phyloP scores from a whole-genome alignment of 2,888 invertebrate genomes.

The Dendrolimus pini region DNA sequence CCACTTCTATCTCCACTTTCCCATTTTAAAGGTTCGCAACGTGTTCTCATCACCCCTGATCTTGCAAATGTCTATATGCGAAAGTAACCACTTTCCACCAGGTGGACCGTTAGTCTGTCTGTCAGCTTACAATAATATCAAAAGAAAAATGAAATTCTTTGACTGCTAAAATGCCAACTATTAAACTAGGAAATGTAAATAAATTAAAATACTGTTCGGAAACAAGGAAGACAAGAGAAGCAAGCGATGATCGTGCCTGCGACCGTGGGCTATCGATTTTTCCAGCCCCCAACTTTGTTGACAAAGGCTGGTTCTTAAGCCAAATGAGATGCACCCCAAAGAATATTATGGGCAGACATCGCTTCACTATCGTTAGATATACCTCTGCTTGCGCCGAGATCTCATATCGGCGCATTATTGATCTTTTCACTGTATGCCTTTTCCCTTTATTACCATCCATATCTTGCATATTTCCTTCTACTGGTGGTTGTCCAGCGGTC shows the following conservation, averaged over 20 bases:
- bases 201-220: constrained; percentile 6
- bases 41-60: no score
- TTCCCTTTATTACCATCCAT: background rate
- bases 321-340: constrained; percentile 77
- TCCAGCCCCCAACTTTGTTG: constrained; percentile 71
- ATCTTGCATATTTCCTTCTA: background rate
- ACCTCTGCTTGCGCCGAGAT: constrained; percentile 48
- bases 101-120: no score
- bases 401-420: constrained; percentile 60
- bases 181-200: no score
- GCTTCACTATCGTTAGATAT: constrained; percentile 63
- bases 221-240: constrained; percentile 54
- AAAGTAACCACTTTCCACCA: no score
- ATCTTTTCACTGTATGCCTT: constrained; percentile 45
- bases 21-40: no score
- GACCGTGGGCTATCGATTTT: constrained; percentile 61
- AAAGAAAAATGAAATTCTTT: no score
- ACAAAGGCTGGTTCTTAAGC: constrained; percentile 76
- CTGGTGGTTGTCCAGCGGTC: no score
- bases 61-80: no score
- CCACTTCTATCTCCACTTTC: no score
- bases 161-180: no score
- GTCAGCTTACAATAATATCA: no score
- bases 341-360: constrained; percentile 77
- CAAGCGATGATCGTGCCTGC: constrained; percentile 55